phyloP scores from a whole-genome alignment of 2,113 vertebrate genomes.

The Misgurnus mizolepis region DNA sequence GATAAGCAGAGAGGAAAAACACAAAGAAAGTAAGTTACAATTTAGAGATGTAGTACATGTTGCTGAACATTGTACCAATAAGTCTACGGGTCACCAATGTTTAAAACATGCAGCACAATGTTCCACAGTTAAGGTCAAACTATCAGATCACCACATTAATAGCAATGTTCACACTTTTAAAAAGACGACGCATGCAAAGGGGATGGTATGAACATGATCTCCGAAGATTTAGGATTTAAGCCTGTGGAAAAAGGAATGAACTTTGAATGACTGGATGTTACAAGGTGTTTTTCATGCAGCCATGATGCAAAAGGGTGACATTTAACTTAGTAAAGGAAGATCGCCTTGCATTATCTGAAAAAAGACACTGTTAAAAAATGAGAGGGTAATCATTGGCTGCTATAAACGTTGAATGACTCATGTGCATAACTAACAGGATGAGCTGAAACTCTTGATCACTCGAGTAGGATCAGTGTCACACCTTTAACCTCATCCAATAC shows the following conservation, averaged over 20 bases:
- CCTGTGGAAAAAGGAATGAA: neutral
- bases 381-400: neutral
- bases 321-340: too few species aligned
- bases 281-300: neutral
- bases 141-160: neutral
- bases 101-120: constrained; percentile 2
- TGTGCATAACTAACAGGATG: constrained; percentile 8
- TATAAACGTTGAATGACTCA: constrained; percentile 3
- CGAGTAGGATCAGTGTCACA: neutral
- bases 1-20: constrained; percentile 41
- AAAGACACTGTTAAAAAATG: too few species aligned
- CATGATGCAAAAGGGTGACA: too few species aligned
- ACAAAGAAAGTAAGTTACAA: constrained; percentile 42
- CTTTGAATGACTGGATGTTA: neutral
- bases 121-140: neutral
- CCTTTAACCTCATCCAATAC: neutral
- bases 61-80: constrained; percentile 10
- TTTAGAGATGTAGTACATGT: neutral
- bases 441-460: constrained; percentile 8
- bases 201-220: neutral
- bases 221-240: neutral
- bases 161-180: neutral
- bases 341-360: too few species aligned
- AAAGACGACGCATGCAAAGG: neutral
- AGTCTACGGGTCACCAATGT: constrained; percentile 33